A percentile compares a stretch with the other conserved stretches of the same genome.
phyloP scores from a whole-genome alignment of 1,140 invertebrate genomes.

The Propsilocerus akamusi region DNA sequence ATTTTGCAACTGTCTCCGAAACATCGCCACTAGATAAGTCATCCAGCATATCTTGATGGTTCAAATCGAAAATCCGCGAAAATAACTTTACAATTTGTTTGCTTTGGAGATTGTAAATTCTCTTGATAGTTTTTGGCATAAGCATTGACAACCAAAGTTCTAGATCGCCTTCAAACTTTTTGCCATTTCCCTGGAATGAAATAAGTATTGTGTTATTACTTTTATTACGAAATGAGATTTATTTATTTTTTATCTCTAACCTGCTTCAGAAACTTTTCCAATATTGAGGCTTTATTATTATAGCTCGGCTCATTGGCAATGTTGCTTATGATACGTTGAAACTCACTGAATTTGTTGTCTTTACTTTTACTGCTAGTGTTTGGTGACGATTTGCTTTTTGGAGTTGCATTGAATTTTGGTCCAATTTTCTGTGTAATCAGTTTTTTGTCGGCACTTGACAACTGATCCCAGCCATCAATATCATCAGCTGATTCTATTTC shows the following conservation, averaged over 20 bases:
- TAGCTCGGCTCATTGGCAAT: constrained; percentile 62
- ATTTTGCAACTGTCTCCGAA: constrained; percentile 66
- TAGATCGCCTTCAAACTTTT: constrained; percentile 56
- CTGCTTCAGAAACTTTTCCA: constrained; percentile 35
- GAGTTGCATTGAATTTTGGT: constrained; percentile 17
- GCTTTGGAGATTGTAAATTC: constrained; percentile 81
- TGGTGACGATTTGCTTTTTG: constrained; percentile 7
- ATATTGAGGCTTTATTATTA: constrained; percentile 57
- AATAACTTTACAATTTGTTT: constrained; percentile 84
- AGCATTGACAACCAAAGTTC: constrained; percentile 67
- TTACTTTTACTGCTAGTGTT: constrained; percentile 18
- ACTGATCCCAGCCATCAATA: constrained; percentile 50
- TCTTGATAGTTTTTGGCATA: constrained; percentile 62
- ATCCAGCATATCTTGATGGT: constrained; percentile 64
- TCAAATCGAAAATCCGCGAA: constrained; percentile 52
- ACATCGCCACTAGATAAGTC: constrained; percentile 72
- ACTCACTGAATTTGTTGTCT: constrained; percentile 60
- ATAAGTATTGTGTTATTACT: not conserved
- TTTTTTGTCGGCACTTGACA: constrained; percentile 47
- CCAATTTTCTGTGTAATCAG: constrained; percentile 31
- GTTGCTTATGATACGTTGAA: constrained; percentile 54
- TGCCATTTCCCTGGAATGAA: constrained; percentile 45
- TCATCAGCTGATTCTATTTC: constrained; percentile 63
- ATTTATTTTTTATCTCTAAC: constrained; percentile 11
- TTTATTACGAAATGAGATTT: not conserved